Conservation (phyloP, 1,140 invertebrate species). For the Holotrichia oblita region DNA sequence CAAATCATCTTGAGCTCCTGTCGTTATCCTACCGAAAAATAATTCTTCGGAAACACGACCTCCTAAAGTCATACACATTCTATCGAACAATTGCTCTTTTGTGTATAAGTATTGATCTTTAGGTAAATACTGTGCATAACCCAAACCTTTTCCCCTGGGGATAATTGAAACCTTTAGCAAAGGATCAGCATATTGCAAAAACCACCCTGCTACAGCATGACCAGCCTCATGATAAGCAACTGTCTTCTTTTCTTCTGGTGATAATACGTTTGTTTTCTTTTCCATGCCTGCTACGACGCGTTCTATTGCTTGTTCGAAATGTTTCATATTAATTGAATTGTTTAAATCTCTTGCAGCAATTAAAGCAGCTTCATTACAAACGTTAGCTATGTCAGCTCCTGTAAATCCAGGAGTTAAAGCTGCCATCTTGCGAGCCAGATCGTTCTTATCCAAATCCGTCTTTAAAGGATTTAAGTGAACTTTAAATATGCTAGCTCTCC, state of each 20-base stretch:
- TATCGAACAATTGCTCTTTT: constrained; percentile 94
- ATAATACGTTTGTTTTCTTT: constrained; percentile 98
- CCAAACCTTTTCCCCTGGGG: constrained; percentile 79
- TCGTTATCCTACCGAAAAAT: constrained; percentile 95
- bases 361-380: constrained; percentile 98
- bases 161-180: constrained; percentile 88
- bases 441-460: constrained; percentile 88
- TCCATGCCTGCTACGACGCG: constrained; percentile 98
- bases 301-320: constrained; percentile 99
- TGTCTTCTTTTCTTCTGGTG: constrained; percentile 98
- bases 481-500: constrained; percentile 89
- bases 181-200: constrained; percentile 95
- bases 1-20: constrained; percentile 98
- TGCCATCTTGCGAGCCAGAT: constrained; percentile 93
- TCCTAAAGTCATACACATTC: constrained; percentile 94
- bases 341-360: constrained; percentile 94
- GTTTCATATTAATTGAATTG: constrained; percentile 82
- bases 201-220: constrained; percentile 99
- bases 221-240: constrained; percentile 99
- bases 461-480: constrained; percentile 87
- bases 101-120: constrained; percentile 98
- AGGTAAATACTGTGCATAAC: constrained; percentile 98
- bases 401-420: constrained; percentile 96
- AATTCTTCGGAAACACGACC: constrained; percentile 96
- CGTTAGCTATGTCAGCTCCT: constrained; percentile 98